Evolutionary conservation across 2,113 vertebrate species (phyloP).

Genomic region (Nesospiza acunhae): DNA sequence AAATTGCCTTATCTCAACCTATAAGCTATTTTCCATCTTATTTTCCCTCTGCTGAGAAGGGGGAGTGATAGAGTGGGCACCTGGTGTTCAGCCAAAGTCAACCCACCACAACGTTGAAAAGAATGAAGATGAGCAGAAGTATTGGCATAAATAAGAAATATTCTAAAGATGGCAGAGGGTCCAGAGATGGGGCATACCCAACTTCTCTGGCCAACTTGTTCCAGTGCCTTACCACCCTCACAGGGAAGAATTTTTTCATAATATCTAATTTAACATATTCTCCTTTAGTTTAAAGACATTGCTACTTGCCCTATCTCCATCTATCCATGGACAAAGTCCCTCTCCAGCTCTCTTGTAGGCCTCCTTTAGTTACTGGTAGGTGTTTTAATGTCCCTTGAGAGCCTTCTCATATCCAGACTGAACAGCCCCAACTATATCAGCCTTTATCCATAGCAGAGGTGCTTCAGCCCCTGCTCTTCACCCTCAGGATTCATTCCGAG

Average conservation of each 20-base stretch:
- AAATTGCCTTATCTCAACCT: not conserved
- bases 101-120: not conserved
- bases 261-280: not conserved
- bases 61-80: not conserved
- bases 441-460: not conserved
- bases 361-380: not conserved
- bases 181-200: not conserved
- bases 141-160: not conserved
- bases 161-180: not conserved
- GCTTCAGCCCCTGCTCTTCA: not conserved
- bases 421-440: not conserved
- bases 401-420: not conserved
- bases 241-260: not conserved
- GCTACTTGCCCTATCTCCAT: not conserved
- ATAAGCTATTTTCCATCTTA: not conserved
- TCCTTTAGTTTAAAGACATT: not conserved
- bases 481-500: accelerated
- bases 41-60: not conserved
- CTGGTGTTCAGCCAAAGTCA: not conserved
- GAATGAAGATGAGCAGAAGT: not conserved
- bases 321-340: not conserved
- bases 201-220: not conserved
- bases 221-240: not conserved
- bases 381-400: not conserved
- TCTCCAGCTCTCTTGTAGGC: not conserved